phyloP scores from a whole-genome alignment of 1,140 invertebrate species.

The Dreissena polymorpha region DNA sequence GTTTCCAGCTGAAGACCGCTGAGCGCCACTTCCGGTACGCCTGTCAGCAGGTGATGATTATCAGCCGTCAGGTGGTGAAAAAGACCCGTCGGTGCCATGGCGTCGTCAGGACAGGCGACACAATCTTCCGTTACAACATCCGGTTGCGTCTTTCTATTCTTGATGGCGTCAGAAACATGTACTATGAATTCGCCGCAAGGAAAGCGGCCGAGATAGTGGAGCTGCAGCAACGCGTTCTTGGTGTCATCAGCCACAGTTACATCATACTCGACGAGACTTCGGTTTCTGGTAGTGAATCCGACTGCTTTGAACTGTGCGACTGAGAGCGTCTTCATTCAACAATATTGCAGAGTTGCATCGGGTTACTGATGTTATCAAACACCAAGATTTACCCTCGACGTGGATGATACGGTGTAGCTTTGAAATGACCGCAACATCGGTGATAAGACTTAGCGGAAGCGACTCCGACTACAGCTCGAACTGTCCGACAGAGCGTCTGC shows the following conservation, averaged over 20 bases:
- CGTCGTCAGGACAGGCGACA: not conserved
- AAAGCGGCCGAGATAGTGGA: slow-evolving; percentile 48
- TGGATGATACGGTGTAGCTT: too few species aligned
- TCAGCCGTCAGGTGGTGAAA: slow-evolving; percentile 42
- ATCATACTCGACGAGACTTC: not conserved
- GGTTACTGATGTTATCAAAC: too few species aligned
- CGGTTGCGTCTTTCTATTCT: slow-evolving; percentile 46
- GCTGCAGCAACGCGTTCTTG: slow-evolving; percentile 24
- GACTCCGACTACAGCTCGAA: too few species aligned
- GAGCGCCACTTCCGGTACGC: slow-evolving; percentile 25
- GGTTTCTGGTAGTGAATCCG: too few species aligned
- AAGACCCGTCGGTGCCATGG: slow-evolving; percentile 3
- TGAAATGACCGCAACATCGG: too few species aligned
- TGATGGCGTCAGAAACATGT: slow-evolving; percentile 56
- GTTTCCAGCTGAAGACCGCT: slow-evolving; percentile 80
- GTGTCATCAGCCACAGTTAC: not conserved
- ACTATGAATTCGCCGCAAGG: slow-evolving; percentile 50
- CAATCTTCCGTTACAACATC: slow-evolving; percentile 34
- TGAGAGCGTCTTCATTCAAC: too few species aligned
- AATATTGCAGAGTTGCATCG: too few species aligned
- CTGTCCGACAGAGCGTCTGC: too few species aligned
- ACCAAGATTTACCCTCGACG: too few species aligned
- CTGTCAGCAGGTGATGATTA: slow-evolving; percentile 18
- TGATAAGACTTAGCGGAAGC: too few species aligned
- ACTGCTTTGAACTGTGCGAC: too few species aligned